Base-by-base conservation (phyloP, 1,140 invertebrate species). In the Lanistes nyassanus region DNA sequence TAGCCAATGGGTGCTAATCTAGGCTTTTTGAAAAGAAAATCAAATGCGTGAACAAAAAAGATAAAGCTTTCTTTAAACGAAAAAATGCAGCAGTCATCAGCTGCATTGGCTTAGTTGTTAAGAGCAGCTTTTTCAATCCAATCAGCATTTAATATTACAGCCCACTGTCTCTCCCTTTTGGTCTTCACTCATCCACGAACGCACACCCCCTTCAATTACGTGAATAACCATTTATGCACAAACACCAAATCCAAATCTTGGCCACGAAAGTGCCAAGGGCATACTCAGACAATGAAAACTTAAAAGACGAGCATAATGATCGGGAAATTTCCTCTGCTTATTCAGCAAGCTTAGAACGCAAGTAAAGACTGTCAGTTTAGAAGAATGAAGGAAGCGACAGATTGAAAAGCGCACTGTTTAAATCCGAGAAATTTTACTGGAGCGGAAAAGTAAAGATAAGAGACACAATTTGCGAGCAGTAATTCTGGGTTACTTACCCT, bases 401-500 rank as follows among this genome's bases (percentile, higher is more conserved):
- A 47, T 2, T 9, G 9, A 60, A 60, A 9, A 31, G 29, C 56
- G n/a, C n/a, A 60, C 23, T 26, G 65, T 36, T 26, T 39, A 26
- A 7, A 37, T 0, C 65, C 65, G 42, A 47, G 42, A 42, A 39
- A 37, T 37, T 23, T 39, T 47, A 67, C 26, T 16, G 42, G 31
- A 36, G 65, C 23, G 36, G 37, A 37, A 67, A 7, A 67, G 65
- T 31, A 29, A 2, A 72, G 70, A 51, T 16, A 26, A n/a, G 13
- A 72, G 23, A 72, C 6, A 70, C 21, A 72, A 37, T 23, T 60
- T 60, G 58, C 56, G 56, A 60, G 26, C 29, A 60, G 53, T 31
- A 60, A 55, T n/a, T 60, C 29, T 29, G 47, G 42, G 16, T 56
- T 72, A 72, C 70, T 72, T 56, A 72, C 70, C 70, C 70, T 72